Percentiles rank a stretch among this genome's conserved stretches.
Evolutionary conservation across 2,113 vertebrate genomes (phyloP).

Genomic region (Suricata suricatta): DNA sequence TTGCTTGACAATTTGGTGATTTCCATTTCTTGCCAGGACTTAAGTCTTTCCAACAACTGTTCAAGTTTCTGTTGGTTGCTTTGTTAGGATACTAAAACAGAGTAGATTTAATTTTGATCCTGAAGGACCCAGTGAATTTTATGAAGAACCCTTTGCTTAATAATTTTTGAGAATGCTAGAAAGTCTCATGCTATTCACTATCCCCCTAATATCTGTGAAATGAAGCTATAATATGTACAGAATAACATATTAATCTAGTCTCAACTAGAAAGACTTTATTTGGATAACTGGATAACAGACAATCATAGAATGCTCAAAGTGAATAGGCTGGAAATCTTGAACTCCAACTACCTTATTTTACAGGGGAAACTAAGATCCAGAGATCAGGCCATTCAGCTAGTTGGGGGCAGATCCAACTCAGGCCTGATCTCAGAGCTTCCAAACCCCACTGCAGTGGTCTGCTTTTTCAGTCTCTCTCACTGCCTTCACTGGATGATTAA

Average conservation of each 20-base stretch:
- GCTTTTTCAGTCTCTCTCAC: background rate
- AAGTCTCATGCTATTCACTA: background rate
- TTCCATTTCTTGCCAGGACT: background rate
- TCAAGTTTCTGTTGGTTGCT: background rate
- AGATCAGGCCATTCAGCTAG: background rate
- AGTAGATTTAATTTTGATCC: background rate
- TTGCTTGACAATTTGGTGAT: slow-evolving; percentile 8
- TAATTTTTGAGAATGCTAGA: background rate
- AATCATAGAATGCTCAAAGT: background rate
- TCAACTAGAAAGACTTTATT: background rate
- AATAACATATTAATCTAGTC: background rate
- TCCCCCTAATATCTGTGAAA: background rate
- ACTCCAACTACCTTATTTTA: background rate
- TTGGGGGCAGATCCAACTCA: background rate
- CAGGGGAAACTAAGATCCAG: background rate
- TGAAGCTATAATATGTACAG: background rate
- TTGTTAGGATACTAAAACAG: background rate
- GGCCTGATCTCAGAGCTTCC: background rate
- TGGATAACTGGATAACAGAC: background rate
- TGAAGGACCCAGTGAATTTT: background rate
- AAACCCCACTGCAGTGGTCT: background rate
- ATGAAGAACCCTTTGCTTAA: background rate
- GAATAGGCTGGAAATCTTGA: background rate
- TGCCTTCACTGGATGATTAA: background rate
- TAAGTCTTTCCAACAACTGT: background rate